phyloP scores from a whole-genome alignment of 2,888 invertebrate genomes.

The Platycheirus rosarum region DNA sequence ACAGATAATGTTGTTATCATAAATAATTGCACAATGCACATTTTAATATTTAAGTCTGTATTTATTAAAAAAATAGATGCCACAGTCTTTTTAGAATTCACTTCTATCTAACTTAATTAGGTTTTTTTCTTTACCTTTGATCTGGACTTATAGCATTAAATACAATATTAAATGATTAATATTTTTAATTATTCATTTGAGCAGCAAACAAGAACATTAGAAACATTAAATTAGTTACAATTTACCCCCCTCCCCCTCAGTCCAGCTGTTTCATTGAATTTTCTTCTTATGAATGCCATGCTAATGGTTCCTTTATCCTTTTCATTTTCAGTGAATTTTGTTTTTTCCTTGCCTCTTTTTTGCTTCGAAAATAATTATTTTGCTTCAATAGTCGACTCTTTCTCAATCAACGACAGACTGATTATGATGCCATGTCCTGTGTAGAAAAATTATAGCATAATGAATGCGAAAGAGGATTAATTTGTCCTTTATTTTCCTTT shows the following conservation, averaged over 20 bases:
- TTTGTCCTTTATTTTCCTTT: conserved; percentile 53
- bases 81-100: too few relatives aligned
- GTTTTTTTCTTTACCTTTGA: too few relatives aligned
- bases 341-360: background rate
- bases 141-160: too few relatives aligned
- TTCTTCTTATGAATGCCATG: conserved; percentile 10
- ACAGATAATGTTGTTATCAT: too few relatives aligned
- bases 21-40: too few relatives aligned
- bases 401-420: conserved; percentile 67
- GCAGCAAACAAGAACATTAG: too few relatives aligned
- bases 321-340: conserved; percentile 5
- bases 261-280: background rate
- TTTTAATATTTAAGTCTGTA: too few relatives aligned
- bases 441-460: conserved; percentile 54
- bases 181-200: too few relatives aligned
- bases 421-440: conserved; percentile 61
- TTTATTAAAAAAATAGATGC: too few relatives aligned
- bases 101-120: too few relatives aligned
- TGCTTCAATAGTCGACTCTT: conserved; percentile 24
- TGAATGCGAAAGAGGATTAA: conserved; percentile 68
- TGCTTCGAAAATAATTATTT: conserved; percentile 40
- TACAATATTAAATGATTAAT: too few relatives aligned
- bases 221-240: too few relatives aligned
- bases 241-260: background rate
- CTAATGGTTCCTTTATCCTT: conserved; percentile 44